Percentiles rank a stretch among this genome's conserved stretches.
These are phyloP conservation scores for Aphodius granarius DNA, from an alignment of 2,888 invertebrate genomes.

Conservation along the genomic window DNA sequence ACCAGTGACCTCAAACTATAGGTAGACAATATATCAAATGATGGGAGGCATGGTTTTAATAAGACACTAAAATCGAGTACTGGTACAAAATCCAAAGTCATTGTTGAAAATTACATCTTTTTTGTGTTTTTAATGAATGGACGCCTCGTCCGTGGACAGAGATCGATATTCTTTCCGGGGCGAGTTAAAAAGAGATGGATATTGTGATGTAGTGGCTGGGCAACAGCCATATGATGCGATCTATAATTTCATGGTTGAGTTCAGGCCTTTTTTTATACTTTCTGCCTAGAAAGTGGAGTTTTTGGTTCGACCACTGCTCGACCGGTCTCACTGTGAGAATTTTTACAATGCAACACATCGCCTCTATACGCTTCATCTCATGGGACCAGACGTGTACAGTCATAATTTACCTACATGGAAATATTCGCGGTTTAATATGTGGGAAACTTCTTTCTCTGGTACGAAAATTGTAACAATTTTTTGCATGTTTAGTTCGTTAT, in stretches of 20 bases:
- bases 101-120: slow-evolving; percentile 30
- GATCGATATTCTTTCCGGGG: not conserved
- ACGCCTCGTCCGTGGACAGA: not conserved
- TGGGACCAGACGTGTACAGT: not conserved
- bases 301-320: not conserved
- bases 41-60: slow-evolving; percentile 3
- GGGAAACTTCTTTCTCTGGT: too few species aligned
- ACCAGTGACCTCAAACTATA: too few species aligned
- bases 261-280: slow-evolving; percentile 18
- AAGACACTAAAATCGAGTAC: slow-evolving; percentile 18
- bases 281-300: slow-evolving; percentile 6
- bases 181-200: not conserved
- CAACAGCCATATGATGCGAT: slow-evolving; percentile 19
- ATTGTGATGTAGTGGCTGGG: not conserved
- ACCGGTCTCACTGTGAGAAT: not conserved
- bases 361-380: not conserved
- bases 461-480: too few species aligned
- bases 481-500: too few species aligned
- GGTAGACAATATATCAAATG: not conserved
- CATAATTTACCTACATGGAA: not conserved
- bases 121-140: slow-evolving; percentile 30
- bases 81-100: slow-evolving; percentile 26
- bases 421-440: too few species aligned
- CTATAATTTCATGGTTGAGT: slow-evolving; percentile 29
- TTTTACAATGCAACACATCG: not conserved